These are phyloP conservation scores for Gila robusta DNA, from an alignment of 2,797 vertebrate genomes.

Conservation along the genomic window DNA sequence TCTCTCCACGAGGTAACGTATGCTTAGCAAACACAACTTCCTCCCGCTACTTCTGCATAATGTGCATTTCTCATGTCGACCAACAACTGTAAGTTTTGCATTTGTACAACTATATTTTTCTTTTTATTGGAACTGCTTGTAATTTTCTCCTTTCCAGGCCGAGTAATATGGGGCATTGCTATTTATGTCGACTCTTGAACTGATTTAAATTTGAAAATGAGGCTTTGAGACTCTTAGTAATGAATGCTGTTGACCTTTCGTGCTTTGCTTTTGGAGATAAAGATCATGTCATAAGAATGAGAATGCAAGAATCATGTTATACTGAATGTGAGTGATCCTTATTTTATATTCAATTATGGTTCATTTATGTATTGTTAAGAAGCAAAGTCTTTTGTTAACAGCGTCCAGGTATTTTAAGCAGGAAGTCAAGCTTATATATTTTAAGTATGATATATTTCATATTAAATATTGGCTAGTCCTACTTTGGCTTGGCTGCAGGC, in stretches of 20 bases:
- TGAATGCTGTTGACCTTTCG: conserved; percentile 2
- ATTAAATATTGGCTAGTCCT: background rate
- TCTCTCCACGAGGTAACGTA: conserved; percentile 60
- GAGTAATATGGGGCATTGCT: background rate
- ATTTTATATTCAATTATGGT: background rate
- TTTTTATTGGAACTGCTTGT: background rate
- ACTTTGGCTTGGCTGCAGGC: background rate
- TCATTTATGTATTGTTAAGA: background rate
- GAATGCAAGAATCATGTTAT: background rate
- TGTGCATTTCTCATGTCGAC: conserved; percentile 75
- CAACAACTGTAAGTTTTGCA: conserved; percentile 65
- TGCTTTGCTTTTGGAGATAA: background rate
- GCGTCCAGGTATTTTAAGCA: background rate
- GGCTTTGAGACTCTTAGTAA: background rate
- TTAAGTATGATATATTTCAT: background rate
- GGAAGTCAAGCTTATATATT: background rate
- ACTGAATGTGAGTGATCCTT: background rate
- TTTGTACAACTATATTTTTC: conserved; percentile 9
- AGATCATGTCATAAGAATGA: background rate
- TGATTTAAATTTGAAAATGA: conserved; percentile 4
- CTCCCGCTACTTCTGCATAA: conserved; percentile 75
- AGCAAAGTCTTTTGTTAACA: background rate
- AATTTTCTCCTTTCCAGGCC: background rate
- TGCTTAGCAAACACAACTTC: conserved; percentile 73
- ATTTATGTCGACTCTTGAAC: conserved; percentile 8